Evolutionary conservation across 2,113 vertebrate genomes (phyloP), one percentile per base, ranked within the genome.

Genomic region (Murina feae): DNA sequence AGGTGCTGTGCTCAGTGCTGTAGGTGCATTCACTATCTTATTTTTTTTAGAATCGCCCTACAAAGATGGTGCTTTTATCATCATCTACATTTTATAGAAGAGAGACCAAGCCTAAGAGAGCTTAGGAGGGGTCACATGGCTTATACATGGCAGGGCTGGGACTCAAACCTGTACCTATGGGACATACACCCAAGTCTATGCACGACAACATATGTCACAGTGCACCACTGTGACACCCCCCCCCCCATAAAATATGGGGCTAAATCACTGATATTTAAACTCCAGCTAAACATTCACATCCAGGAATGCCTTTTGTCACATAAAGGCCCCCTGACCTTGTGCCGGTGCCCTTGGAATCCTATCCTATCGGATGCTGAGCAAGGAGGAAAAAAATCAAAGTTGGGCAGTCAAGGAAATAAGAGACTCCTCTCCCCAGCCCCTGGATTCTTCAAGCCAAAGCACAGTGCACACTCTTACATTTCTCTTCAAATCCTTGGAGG

Each of bases 401-500:
- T 47, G 17, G 32, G 58, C 82, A 78, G 47, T 81, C 47, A 81
- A 79, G 51, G 87, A 84, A 96, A 84, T 18, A 49, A 23, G 90
- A 91, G 58, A 89, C 44, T 39, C 78, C 42, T 37, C 42, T 30
- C 39, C 32, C 28, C 37, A 1, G 0, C 3, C 4, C 3, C 12
- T 18, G 9, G 51, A 21, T 49, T 85, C 80, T 94, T 82, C 32
- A 49, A 87, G 37, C n/a, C 63, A 72, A 60, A 74, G 53, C 30
- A 68, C 37, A 30, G 65, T 30, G 8, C 39, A 84, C 16, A 32
- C 42, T 60, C 89, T 96, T 87, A 47, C 14, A 44, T 94, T 95
- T 95, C 93, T 49, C 35, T 86, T 87, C 66, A 90, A 85, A 74
- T 89, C 91, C 87, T 93, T 86, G 39, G 90, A 79, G 75, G 23